Conservation (phyloP, 1,140 invertebrate genomes). For the Lucilia cuprina region DNA sequence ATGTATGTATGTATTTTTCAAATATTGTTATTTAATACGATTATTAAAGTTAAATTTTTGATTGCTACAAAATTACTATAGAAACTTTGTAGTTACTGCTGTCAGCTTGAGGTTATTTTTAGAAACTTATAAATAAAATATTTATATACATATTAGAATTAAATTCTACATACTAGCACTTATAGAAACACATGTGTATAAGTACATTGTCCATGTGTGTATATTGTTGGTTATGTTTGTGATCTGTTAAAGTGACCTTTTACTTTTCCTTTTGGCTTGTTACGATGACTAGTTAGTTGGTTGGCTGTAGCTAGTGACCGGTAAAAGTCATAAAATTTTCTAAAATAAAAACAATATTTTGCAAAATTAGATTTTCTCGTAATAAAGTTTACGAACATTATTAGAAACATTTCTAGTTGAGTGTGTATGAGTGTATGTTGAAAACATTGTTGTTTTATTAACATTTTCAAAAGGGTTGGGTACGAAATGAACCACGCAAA, state of each 20-base stretch:
- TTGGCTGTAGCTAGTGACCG: background rate
- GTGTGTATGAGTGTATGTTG: no score
- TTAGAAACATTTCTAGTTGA: no score
- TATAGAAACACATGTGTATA: background rate
- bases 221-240: background rate
- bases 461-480: no score
- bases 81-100: background rate
- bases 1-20: no score
- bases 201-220: background rate
- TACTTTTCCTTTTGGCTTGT: background rate
- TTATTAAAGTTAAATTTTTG: background rate
- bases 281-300: background rate
- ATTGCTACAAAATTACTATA: background rate
- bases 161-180: background rate
- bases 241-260: background rate
- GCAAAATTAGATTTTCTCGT: background rate
- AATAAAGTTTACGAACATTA: background rate
- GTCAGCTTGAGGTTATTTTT: constrained; percentile 1
- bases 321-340: background rate
- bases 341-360: background rate
- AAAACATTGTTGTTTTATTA: no score
- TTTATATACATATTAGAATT: background rate
- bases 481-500: no score
- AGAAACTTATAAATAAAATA: background rate
- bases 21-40: background rate